Percentiles rank a stretch among this genome's conserved stretches.
Evolutionary conservation across 2,888 invertebrate species (phyloP).

Genomic region (Trichacis sp.): DNA sequence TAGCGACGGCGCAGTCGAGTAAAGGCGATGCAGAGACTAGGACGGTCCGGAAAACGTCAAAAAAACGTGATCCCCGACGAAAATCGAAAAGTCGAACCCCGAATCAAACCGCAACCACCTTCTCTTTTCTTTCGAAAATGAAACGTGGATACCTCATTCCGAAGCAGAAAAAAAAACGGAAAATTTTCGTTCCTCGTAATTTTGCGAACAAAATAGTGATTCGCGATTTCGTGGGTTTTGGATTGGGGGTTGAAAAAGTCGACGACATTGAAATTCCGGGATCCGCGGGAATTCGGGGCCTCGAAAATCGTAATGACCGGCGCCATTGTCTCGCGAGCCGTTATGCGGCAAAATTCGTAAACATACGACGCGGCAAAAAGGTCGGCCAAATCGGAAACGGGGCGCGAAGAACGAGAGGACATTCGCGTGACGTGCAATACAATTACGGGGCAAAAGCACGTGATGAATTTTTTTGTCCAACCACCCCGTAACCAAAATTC

Average conservation of each 20-base stretch:
- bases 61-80: neutral
- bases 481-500: too few species aligned
- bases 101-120: too few species aligned
- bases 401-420: neutral
- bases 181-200: too few species aligned
- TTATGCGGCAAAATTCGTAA: neutral
- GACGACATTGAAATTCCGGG: neutral
- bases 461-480: neutral
- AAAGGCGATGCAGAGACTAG: slow-evolving; percentile 11
- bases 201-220: too few species aligned
- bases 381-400: neutral
- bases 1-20: slow-evolving; percentile 12
- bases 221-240: neutral
- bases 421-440: slow-evolving; percentile 1
- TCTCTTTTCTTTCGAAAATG: too few species aligned
- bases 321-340: neutral
- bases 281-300: neutral
- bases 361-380: neutral
- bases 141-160: too few species aligned
- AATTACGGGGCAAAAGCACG: neutral
- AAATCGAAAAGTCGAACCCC: neutral
- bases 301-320: neutral
- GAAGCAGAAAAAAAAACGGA: neutral
- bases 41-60: neutral
- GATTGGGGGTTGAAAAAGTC: neutral